A percentile compares a stretch with the other conserved stretches of the same genome.
phyloP scores from a whole-genome alignment of 2,113 vertebrate genomes.

The Onychorhynchus coronatus region DNA sequence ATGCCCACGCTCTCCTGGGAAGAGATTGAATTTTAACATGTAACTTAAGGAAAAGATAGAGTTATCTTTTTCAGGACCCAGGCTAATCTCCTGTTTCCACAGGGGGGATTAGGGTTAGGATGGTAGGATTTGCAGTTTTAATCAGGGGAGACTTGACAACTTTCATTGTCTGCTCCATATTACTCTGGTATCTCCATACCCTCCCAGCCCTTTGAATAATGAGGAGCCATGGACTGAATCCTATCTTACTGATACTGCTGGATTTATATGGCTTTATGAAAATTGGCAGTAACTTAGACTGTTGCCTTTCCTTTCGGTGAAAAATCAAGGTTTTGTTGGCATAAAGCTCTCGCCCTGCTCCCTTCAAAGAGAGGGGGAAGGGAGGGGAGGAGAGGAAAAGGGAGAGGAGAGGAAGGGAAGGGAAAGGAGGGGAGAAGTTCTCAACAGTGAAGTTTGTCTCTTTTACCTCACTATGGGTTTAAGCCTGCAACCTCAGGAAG shows the following conservation, averaged over 20 bases:
- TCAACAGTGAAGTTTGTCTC: neutral
- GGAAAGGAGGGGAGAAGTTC: no score
- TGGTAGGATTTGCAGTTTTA: conserved; percentile 49
- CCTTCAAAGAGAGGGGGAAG: no score
- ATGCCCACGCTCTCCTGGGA: neutral
- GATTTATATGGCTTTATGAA: conserved; percentile 2
- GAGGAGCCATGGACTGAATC: neutral
- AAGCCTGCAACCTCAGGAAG: neutral
- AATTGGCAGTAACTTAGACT: neutral
- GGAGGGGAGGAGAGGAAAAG: neutral
- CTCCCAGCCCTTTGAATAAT: conserved; percentile 15
- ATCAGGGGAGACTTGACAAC: conserved; percentile 25
- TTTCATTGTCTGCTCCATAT: conserved; percentile 36
- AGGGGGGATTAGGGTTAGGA: conserved; percentile 29
- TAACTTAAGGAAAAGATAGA: conserved; percentile 38
- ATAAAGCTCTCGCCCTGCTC: neutral
- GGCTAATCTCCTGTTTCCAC: conserved; percentile 55
- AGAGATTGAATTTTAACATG: conserved; percentile 24
- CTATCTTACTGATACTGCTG: neutral
- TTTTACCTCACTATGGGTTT: neutral
- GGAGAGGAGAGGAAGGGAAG: neutral
- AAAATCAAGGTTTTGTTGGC: neutral
- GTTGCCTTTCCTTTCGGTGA: neutral
- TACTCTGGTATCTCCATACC: neutral
- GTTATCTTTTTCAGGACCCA: neutral